phyloP scores from a whole-genome alignment of 2,888 invertebrate species.

The Aphodius sticticus region DNA sequence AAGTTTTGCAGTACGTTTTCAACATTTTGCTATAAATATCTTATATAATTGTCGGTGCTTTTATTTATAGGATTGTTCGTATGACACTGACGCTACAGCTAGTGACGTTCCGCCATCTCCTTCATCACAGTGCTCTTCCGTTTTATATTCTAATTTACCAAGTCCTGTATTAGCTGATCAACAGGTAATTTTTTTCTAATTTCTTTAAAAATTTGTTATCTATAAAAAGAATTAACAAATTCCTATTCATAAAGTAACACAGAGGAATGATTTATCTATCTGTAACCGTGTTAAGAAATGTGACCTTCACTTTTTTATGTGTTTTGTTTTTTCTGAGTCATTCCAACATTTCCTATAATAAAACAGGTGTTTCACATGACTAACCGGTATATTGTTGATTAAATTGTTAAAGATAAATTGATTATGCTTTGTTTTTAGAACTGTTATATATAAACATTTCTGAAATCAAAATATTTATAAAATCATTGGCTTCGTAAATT shows the following conservation, averaged over 20 bases:
- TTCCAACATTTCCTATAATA: not conserved
- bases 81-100: conserved; percentile 48
- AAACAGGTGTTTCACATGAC: not conserved
- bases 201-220: conserved; percentile 9
- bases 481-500: too few species aligned
- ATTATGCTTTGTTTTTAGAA: too few species aligned
- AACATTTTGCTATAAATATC: not conserved
- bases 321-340: not conserved
- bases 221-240: not conserved
- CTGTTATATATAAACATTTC: too few species aligned
- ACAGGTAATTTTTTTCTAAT: conserved; percentile 40
- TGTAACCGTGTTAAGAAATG: not conserved
- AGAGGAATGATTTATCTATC: not conserved
- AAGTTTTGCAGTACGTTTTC: conserved; percentile 47
- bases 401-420: not conserved
- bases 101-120: conserved; percentile 59
- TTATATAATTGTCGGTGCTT: conserved; percentile 10
- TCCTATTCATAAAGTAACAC: not conserved
- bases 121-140: conserved; percentile 62
- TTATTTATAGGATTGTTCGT: conserved; percentile 53
- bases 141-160: conserved; percentile 67
- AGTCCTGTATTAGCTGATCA: conserved; percentile 60
- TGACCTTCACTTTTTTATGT: not conserved
- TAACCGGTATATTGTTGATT: not conserved
- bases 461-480: too few species aligned